These are phyloP conservation scores for Drosophila murphyi DNA, from an alignment of 1,140 invertebrate genomes.

Conservation along the genomic window DNA sequence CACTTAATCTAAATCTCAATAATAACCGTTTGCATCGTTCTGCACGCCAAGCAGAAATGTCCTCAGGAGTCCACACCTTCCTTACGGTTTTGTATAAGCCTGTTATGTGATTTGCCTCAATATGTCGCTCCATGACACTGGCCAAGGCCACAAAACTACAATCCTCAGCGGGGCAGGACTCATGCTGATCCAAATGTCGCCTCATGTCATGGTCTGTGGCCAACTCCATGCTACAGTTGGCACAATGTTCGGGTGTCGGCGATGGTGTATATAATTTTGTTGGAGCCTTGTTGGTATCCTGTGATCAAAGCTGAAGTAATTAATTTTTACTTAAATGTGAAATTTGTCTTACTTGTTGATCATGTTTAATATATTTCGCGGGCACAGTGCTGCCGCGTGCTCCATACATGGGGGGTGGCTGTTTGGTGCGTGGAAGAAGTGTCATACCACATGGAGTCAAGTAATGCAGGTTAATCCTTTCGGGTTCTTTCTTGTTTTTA, in stretches of 20 bases:
- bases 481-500: conserved; percentile 33
- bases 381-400: conserved; percentile 80
- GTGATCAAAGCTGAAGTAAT: background rate
- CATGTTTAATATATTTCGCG: conserved; percentile 49
- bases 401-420: conserved; percentile 84
- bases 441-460: conserved; percentile 81
- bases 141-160: conserved; percentile 92
- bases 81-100: conserved; percentile 91
- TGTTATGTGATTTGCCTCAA: conserved; percentile 91
- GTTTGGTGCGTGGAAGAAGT: conserved; percentile 69
- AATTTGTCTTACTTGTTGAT: conserved; percentile 25
- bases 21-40: conserved; percentile 89
- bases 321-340: background rate
- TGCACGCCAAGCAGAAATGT: conserved; percentile 92
- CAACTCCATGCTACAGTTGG: conserved; percentile 91
- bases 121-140: conserved; percentile 91
- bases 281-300: background rate
- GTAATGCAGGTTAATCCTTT: conserved; percentile 51
- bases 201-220: conserved; percentile 86
- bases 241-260: conserved; percentile 86
- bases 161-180: conserved; percentile 91
- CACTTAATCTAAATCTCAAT: background rate
- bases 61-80: conserved; percentile 90
- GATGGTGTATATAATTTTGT: conserved; percentile 13
- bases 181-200: conserved; percentile 89